Evolutionary conservation across 2,888 invertebrate species (phyloP).

Genomic region (Doris montereyensis): DNA sequence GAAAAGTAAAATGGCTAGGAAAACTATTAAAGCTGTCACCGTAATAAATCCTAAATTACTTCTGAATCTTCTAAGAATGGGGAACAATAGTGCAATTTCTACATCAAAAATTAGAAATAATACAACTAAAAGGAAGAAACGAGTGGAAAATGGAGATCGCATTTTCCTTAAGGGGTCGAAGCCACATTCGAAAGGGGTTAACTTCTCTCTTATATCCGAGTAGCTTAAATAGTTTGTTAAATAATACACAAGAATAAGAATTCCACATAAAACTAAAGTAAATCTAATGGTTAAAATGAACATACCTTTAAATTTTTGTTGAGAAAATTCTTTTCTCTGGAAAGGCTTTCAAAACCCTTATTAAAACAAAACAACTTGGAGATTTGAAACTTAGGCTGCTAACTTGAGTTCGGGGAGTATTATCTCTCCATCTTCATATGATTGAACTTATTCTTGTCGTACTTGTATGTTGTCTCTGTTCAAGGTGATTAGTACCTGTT

Average conservation of each 20-base stretch:
- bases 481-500: neutral
- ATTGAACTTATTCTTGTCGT: neutral
- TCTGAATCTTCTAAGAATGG: neutral
- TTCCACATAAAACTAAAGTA: too few relatives aligned
- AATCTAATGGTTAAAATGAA: neutral
- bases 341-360: slow-evolving; percentile 2
- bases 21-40: neutral
- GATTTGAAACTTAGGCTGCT: neutral
- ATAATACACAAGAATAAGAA: too few relatives aligned
- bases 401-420: slow-evolving; percentile 1
- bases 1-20: neutral
- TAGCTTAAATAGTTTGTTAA: too few relatives aligned
- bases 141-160: neutral
- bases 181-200: neutral
- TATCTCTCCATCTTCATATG: neutral
- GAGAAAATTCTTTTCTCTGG: neutral
- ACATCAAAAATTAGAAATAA: slow-evolving; percentile 14
- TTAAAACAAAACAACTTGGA: neutral
- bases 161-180: neutral
- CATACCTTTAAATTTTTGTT: neutral
- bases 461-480: too few relatives aligned
- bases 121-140: neutral
- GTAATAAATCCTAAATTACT: too few relatives aligned
- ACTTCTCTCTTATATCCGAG: neutral
- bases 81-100: neutral